Percentiles rank a stretch among this genome's conserved stretches.
phyloP scores from a whole-genome alignment of 2,113 vertebrate species.

The Larimichthys polyactis region DNA sequence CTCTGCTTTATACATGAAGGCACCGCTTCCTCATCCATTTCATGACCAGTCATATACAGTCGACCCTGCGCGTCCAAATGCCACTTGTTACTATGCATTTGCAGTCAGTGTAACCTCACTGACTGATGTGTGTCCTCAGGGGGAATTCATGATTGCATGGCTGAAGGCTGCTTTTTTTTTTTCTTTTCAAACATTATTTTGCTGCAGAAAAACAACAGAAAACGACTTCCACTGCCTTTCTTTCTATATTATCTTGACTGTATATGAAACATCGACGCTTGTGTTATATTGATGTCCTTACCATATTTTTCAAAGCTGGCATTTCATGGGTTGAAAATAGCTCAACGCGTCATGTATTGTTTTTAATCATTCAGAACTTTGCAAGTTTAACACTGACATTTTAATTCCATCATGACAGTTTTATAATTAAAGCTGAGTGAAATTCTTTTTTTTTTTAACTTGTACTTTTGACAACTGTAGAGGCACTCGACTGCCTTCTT shows the following conservation, averaged over 20 bases:
- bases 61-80: slow-evolving; percentile 12
- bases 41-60: slow-evolving; percentile 21
- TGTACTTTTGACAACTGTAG: too few species aligned
- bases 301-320: too few species aligned
- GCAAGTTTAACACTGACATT: too few species aligned
- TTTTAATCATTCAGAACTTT: too few species aligned
- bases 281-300: too few species aligned
- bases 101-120: slow-evolving; percentile 15
- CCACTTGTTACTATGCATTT: slow-evolving; percentile 39
- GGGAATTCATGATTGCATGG: slow-evolving; percentile 25
- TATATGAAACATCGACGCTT: too few species aligned
- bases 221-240: neutral
- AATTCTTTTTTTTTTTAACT: too few species aligned
- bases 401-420: too few species aligned
- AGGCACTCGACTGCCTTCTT: too few species aligned
- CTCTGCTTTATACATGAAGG: neutral
- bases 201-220: slow-evolving; percentile 11
- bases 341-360: too few species aligned
- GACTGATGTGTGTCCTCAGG: slow-evolving; percentile 21
- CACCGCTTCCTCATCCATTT: slow-evolving; percentile 38
- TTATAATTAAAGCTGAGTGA: too few species aligned
- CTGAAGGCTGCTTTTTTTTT: neutral
- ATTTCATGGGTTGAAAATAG: too few species aligned
- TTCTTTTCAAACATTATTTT: neutral
- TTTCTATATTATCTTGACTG: neutral